These are phyloP conservation scores for Chaetodon auriga DNA, from an alignment of 2,113 vertebrate genomes.

Conservation along the genomic window DNA sequence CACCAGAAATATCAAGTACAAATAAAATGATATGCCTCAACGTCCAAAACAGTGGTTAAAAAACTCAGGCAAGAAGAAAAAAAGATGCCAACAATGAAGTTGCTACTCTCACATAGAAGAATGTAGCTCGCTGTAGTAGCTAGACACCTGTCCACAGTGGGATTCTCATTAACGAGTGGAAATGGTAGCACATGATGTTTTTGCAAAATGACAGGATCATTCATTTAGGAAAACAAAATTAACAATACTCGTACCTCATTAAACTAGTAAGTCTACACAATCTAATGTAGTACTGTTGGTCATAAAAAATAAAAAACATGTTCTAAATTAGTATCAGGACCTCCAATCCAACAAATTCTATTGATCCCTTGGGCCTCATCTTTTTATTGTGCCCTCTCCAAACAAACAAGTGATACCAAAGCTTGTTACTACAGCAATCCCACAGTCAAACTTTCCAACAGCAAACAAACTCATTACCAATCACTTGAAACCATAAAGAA, in stretches of 20 bases:
- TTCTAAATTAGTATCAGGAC: background rate
- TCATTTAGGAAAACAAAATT: no score
- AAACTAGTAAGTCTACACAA: background rate
- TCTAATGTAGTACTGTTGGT: background rate
- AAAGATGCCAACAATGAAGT: background rate
- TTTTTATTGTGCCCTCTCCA: background rate
- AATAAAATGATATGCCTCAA: background rate
- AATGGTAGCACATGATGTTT: no score
- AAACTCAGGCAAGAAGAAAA: background rate
- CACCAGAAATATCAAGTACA: background rate
- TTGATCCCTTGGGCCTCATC: background rate
- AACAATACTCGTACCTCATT: background rate
- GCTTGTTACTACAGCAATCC: background rate
- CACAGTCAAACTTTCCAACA: background rate
- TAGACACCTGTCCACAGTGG: no score
- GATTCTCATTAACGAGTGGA: no score
- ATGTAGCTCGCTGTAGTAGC: no score
- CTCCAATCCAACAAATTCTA: background rate
- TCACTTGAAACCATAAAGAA: constrained; percentile 8
- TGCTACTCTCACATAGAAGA: background rate
- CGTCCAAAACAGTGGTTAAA: background rate
- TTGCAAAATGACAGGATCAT: no score
- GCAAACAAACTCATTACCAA: background rate
- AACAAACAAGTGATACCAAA: background rate
- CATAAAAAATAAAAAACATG: background rate